Conservation (phyloP, 2,888 invertebrate species). For the Cyaniris semiargus region DNA sequence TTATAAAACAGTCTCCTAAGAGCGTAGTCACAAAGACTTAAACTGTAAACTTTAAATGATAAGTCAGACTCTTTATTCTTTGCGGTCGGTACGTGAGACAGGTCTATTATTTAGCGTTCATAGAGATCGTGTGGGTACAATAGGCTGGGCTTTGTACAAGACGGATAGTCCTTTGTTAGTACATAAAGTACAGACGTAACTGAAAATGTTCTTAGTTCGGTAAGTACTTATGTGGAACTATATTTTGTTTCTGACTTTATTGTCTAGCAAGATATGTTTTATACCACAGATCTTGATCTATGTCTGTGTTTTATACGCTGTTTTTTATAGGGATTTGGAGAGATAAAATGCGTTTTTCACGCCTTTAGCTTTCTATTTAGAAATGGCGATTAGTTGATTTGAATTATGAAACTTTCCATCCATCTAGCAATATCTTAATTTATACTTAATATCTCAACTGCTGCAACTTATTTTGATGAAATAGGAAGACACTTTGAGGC, state of each 20-base stretch:
- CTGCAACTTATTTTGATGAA: too few species aligned
- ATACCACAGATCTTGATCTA: too few species aligned
- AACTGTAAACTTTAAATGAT: conserved; percentile 22
- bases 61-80: conserved; percentile 22
- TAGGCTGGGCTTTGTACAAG: conserved; percentile 7
- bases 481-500: too few species aligned
- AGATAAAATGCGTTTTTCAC: too few species aligned
- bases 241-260: background rate
- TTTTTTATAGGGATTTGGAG: too few species aligned
- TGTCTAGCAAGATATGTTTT: background rate
- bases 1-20: background rate
- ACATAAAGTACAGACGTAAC: conserved; percentile 2
- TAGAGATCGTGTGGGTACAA: background rate
- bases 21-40: conserved; percentile 16
- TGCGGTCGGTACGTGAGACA: conserved; percentile 12
- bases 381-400: too few species aligned
- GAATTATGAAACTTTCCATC: too few species aligned
- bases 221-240: background rate
- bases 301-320: too few species aligned
- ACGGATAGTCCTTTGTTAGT: conserved; percentile 15
- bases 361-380: too few species aligned
- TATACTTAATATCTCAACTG: too few species aligned
- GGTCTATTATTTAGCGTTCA: conserved; percentile 16
- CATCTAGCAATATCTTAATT: too few species aligned
- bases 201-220: background rate